Evolutionary conservation across 2,113 vertebrate genomes (phyloP).

Genomic region (Capra hircus): DNA sequence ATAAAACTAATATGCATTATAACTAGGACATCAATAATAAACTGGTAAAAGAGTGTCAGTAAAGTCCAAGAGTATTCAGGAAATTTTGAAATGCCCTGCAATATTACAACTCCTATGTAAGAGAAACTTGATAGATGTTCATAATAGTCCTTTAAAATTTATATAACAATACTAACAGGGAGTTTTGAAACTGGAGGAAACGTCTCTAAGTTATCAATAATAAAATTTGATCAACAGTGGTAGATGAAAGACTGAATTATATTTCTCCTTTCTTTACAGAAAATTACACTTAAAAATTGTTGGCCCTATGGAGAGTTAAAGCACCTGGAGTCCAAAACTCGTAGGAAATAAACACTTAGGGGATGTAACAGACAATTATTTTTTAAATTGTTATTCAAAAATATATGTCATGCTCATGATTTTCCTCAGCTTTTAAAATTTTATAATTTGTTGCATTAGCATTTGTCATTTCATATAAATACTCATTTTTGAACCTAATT

Average conservation of each 20-base stretch:
- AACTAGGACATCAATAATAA: neutral
- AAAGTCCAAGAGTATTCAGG: neutral
- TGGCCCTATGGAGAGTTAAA: constrained; percentile 10
- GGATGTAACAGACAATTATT: neutral
- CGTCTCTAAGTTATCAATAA: neutral
- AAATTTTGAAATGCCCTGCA: constrained; percentile 34
- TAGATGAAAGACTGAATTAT: neutral
- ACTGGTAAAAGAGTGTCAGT: neutral
- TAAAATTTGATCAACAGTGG: neutral
- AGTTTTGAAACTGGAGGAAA: constrained; percentile 36
- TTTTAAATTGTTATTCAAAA: neutral
- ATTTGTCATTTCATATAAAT: constrained; percentile 37
- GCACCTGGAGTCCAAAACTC: neutral
- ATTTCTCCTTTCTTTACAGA: constrained; percentile 26
- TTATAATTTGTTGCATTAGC: neutral
- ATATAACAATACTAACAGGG: neutral
- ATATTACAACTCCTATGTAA: neutral
- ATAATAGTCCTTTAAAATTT: neutral
- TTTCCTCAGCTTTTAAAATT: neutral
- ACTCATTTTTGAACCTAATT: constrained; percentile 23
- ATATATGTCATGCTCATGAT: neutral
- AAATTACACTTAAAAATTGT: constrained; percentile 9
- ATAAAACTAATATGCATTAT: neutral
- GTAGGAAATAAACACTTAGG: constrained; percentile 1
- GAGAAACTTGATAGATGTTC: neutral